Evolutionary conservation across 2,113 vertebrate species (phyloP).

Genomic region (Choloepus hoffmanni): DNA sequence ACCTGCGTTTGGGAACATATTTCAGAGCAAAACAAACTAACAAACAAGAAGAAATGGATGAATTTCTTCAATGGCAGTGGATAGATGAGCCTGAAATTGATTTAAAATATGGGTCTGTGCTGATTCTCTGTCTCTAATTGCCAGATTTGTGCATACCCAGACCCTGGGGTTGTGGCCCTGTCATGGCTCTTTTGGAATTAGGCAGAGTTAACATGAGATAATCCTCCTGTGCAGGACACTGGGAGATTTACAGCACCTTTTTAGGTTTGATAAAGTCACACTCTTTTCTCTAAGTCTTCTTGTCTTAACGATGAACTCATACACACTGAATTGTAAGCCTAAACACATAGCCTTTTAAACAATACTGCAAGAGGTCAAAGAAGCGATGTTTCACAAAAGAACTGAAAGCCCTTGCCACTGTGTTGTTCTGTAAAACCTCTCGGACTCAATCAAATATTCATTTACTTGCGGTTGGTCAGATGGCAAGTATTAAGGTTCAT

Average conservation of each 20-base stretch:
- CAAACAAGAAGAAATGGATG: background rate
- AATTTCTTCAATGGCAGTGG: constrained; percentile 37
- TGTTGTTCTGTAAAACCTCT: background rate
- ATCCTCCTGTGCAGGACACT: background rate
- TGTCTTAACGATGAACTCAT: constrained; percentile 48
- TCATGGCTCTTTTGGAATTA: background rate
- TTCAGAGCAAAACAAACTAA: background rate
- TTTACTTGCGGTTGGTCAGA: background rate
- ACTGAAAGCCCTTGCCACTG: background rate
- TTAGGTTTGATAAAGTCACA: constrained; percentile 44
- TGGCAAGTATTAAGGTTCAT: background rate
- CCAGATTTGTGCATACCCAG: background rate
- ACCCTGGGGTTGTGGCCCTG: background rate
- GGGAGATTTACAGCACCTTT: constrained; percentile 6
- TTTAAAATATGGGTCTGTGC: constrained; percentile 9
- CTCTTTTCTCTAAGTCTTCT: constrained; percentile 59
- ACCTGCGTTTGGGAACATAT: background rate
- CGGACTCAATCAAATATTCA: background rate
- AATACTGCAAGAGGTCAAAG: constrained; percentile 48
- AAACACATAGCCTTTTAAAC: constrained; percentile 42
- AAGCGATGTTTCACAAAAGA: background rate
- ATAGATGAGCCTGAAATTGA: constrained; percentile 41
- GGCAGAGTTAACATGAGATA: constrained; percentile 52
- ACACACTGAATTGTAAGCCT: constrained; percentile 42
- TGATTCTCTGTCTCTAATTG: constrained; percentile 6